These are phyloP conservation scores for Chlamydotis undulata DNA, from an alignment of 2,113 vertebrate species.

Conservation along the genomic window DNA sequence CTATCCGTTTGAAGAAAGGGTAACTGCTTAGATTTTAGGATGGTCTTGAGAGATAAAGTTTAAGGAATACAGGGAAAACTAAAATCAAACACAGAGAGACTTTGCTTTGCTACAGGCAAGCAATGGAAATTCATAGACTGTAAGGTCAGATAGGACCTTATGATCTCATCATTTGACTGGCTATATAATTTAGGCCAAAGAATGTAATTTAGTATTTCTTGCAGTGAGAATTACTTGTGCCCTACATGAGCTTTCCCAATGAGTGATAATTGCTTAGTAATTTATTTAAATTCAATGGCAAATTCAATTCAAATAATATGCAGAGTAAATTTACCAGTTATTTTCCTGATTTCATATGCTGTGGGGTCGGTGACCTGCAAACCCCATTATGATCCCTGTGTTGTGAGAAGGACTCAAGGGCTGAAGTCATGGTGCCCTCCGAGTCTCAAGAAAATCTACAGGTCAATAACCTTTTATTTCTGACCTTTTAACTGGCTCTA, in stretches of 20 bases:
- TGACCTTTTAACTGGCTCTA: slow-evolving; percentile 78
- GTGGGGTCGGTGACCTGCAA: slow-evolving; percentile 60
- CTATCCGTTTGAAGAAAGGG: not conserved
- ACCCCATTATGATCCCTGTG: slow-evolving; percentile 57
- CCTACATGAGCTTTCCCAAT: not conserved
- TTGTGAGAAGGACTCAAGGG: slow-evolving; percentile 54
- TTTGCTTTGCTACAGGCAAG: not conserved
- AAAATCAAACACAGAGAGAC: not conserved
- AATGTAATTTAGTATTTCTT: not conserved
- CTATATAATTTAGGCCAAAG: not conserved
- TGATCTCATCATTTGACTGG: not conserved
- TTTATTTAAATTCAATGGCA: slow-evolving; percentile 18
- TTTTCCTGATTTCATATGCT: slow-evolving; percentile 55
- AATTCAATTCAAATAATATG: slow-evolving; percentile 26
- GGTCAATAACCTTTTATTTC: slow-evolving; percentile 80
- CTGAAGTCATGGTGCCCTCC: slow-evolving; percentile 28
- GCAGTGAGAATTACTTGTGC: not conserved
- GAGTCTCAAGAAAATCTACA: slow-evolving; percentile 67
- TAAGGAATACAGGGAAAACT: not conserved
- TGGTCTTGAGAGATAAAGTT: not conserved
- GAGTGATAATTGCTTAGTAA: not conserved
- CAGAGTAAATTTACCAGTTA: slow-evolving; percentile 17
- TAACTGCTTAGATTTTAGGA: not conserved
- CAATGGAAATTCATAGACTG: not conserved
- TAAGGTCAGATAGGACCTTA: not conserved